Evolutionary conservation across 2,113 vertebrate genomes (phyloP).

Genomic region (Xiphorhynchus elegans): DNA sequence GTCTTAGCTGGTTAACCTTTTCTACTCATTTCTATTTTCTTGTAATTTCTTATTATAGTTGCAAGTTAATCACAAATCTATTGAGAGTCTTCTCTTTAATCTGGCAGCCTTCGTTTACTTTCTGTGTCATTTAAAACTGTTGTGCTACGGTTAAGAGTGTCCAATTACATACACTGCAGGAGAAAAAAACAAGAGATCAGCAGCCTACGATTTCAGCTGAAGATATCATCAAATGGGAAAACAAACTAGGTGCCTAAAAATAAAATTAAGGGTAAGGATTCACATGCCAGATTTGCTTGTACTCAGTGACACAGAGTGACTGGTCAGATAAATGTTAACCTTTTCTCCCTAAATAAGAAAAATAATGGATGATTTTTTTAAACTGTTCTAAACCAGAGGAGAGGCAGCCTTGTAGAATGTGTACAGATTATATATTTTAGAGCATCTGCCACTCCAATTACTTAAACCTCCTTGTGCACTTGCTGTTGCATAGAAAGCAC

Average conservation of each 20-base stretch:
- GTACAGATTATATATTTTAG: neutral
- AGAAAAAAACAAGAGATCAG: constrained; percentile 66
- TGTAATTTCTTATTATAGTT: constrained; percentile 71
- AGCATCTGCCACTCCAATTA: neutral
- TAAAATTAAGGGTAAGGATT: constrained; percentile 73
- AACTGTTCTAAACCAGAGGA: neutral
- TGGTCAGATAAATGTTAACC: constrained; percentile 56
- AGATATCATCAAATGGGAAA: constrained; percentile 65
- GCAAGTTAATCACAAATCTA: constrained; percentile 75
- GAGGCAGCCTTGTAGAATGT: neutral
- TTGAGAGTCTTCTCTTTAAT: constrained; percentile 68
- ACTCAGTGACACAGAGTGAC: constrained; percentile 59
- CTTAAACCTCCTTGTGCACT: neutral
- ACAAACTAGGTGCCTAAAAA: constrained; percentile 78
- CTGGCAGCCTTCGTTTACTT: constrained; percentile 58
- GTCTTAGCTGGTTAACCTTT: constrained; percentile 72
- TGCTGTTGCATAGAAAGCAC: neutral
- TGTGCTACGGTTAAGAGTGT: constrained; percentile 47
- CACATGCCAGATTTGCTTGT: constrained; percentile 63
- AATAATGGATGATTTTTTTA: neutral
- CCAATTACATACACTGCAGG: constrained; percentile 74
- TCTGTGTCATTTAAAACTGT: constrained; percentile 40
- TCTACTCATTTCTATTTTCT: constrained; percentile 70
- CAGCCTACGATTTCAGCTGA: constrained; percentile 62
- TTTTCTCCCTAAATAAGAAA: constrained; percentile 39